Evolutionary conservation across 2,797 vertebrate species (phyloP).

Genomic region (Lithobates pipiens): DNA sequence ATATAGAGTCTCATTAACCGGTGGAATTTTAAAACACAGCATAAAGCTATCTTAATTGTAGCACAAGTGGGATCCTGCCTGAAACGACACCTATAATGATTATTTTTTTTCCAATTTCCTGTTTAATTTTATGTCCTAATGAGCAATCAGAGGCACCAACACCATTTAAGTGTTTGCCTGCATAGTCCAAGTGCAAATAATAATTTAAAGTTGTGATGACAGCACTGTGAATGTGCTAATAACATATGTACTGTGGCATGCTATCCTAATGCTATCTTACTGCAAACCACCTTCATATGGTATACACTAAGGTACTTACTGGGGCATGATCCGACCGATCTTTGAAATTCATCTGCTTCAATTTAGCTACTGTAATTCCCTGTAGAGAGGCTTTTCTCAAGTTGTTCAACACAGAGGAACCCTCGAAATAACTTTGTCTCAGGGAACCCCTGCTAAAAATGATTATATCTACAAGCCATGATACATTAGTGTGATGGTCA

Average conservation of each 20-base stretch:
- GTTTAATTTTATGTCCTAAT: neutral
- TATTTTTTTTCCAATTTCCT: neutral
- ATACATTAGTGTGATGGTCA: too few relatives aligned
- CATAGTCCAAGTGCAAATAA: neutral
- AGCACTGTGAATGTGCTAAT: neutral
- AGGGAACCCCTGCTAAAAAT: too few relatives aligned
- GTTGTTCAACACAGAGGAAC: too few relatives aligned
- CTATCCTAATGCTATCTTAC: too few relatives aligned
- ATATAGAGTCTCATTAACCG: neutral
- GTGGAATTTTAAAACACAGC: neutral
- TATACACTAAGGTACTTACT: too few relatives aligned
- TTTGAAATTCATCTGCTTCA: too few relatives aligned
- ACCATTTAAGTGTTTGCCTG: neutral
- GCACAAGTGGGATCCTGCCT: neutral
- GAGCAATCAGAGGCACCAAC: neutral
- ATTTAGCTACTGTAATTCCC: too few relatives aligned
- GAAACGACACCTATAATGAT: neutral
- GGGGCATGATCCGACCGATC: too few relatives aligned
- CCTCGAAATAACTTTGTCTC: too few relatives aligned
- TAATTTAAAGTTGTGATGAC: constrained; percentile 3
- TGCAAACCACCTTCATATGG: too few relatives aligned
- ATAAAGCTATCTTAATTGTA: neutral
- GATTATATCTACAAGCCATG: too few relatives aligned
- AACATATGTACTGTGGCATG: neutral
- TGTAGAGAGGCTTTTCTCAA: too few relatives aligned